Conservation (phyloP, 2,113 vertebrate genomes). For the Dasyprocta punctata region DNA sequence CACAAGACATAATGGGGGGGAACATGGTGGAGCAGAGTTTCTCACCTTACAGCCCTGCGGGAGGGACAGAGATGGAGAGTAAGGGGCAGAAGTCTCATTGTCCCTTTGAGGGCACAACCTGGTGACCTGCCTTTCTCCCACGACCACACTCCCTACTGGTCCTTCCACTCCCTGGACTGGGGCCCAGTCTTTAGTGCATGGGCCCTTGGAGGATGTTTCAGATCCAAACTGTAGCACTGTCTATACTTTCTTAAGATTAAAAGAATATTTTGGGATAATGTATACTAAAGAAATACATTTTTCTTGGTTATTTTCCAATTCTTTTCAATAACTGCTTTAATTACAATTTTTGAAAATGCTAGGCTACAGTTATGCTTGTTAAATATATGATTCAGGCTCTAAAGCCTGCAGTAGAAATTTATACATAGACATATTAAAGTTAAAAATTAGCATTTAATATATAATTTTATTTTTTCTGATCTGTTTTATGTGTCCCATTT, state of each 20-base stretch:
- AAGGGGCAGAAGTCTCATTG: neutral
- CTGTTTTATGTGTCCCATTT: neutral
- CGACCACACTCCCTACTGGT: rapidly evolving
- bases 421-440: neutral
- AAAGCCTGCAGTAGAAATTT: neutral
- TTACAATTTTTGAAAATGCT: conserved; percentile 35
- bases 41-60: neutral
- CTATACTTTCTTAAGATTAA: conserved; percentile 1
- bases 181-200: neutral
- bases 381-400: conserved; percentile 3
- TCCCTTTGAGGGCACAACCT: no score
- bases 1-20: no score
- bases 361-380: neutral
- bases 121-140: neutral
- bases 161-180: neutral
- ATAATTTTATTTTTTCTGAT: conserved; percentile 49
- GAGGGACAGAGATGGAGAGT: neutral
- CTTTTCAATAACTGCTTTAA: neutral
- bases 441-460: conserved; percentile 36
- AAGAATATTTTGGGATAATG: neutral
- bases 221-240: neutral
- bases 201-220: neutral
- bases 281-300: conserved; percentile 22
- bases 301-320: conserved; percentile 57
- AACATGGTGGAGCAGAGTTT: neutral